phyloP scores from a whole-genome alignment of 2,113 vertebrate species.

The Bubalus kerabau region DNA sequence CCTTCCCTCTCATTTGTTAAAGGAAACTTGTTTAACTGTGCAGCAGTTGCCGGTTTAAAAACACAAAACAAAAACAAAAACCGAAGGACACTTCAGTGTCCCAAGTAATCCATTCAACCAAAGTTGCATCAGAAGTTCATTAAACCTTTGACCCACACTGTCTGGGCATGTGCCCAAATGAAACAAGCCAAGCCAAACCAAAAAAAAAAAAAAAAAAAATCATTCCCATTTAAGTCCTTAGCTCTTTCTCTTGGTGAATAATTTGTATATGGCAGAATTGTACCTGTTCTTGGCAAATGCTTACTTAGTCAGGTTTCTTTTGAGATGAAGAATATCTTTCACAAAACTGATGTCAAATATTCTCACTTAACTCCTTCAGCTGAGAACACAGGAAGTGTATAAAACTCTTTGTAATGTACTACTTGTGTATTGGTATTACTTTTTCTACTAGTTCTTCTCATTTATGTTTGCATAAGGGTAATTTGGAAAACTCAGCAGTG shows the following conservation, averaged over 20 bases:
- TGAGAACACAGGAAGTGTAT: neutral
- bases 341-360: neutral
- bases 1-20: neutral
- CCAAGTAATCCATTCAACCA: neutral
- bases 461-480: neutral
- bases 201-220: neutral
- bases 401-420: neutral
- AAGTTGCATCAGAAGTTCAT: slow-evolving; percentile 2
- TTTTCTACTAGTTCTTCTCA: neutral
- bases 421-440: neutral
- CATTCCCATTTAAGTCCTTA: neutral
- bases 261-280: neutral
- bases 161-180: slow-evolving; percentile 13
- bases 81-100: neutral
- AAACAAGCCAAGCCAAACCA: neutral
- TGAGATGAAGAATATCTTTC: neutral
- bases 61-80: neutral
- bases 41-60: neutral
- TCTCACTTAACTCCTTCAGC: slow-evolving; percentile 11
- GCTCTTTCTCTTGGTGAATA: neutral
- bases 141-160: slow-evolving; percentile 13
- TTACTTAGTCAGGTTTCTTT: neutral
- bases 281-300: slow-evolving; percentile 10
- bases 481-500: neutral
- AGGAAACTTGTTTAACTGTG: neutral